phyloP scores from a whole-genome alignment of 2,113 vertebrate genomes.

The Pimephales promelas region DNA sequence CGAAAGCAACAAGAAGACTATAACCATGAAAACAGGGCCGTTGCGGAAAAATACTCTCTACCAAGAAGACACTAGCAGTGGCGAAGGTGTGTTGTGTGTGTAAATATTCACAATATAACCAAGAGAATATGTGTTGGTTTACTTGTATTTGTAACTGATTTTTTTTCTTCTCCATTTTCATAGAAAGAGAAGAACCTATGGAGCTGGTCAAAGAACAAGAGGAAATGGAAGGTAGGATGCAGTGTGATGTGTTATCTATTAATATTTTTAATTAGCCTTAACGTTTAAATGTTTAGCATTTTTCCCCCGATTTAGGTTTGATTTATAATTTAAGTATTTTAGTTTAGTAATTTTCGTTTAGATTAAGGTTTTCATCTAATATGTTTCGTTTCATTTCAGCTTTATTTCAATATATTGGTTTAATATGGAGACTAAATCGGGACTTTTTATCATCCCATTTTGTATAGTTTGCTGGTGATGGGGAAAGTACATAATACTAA shows the following conservation, averaged over 20 bases:
- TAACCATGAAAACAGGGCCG: slow-evolving; percentile 50
- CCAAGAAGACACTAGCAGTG: slow-evolving; percentile 31
- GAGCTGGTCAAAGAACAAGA: slow-evolving; percentile 4
- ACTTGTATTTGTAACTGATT: neutral
- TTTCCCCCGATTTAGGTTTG: too few species aligned
- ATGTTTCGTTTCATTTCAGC: too few species aligned
- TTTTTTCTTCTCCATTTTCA: neutral
- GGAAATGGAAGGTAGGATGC: neutral
- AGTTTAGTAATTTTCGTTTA: neutral
- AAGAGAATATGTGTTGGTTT: too few species aligned
- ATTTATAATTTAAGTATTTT: too few species aligned
- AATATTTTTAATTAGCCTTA: too few species aligned
- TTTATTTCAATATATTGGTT: too few species aligned
- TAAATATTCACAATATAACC: neutral
- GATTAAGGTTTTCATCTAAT: neutral
- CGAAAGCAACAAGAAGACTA: slow-evolving; percentile 30
- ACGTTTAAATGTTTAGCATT: too few species aligned
- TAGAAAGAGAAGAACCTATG: slow-evolving; percentile 29
- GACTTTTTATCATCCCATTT: too few species aligned
- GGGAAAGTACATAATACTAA: too few species aligned
- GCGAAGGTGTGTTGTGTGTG: slow-evolving; percentile 44
- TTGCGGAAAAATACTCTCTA: slow-evolving; percentile 34
- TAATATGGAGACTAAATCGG: too few species aligned
- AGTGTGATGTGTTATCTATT: neutral
- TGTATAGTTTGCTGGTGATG: too few species aligned